Base-by-base conservation (phyloP, 1,140 invertebrate species). In the Polypedilum vanderplanki region DNA sequence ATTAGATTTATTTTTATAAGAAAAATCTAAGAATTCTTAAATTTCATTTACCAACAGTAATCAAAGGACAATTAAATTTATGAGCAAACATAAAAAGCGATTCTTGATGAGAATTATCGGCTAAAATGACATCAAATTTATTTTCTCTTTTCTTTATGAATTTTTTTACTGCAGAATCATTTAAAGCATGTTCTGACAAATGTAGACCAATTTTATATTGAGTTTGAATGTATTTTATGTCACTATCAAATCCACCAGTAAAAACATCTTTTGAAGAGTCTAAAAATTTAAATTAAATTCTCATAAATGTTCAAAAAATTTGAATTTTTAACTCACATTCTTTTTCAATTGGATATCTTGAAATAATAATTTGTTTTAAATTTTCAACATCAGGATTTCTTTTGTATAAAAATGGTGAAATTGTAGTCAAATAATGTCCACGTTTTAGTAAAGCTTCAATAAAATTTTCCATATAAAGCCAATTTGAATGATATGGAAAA, bases 371-470 rank as follows among this genome's bases (percentile, higher is more conserved):
- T 77, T 87, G 82, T 10, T 83, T 85, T 57, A 86, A 85, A 77
- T 85, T 87, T 20, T 18, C 65, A 70, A 18, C 18, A 0, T 82
- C 83, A 12, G 12, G 9, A 12, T 57, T n/a, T 4, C 12, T 57
- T 67, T 85, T 79, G 0, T 79, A 79, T 76, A 80, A 83, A 76
- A 83, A 80, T 33, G 84, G 83, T n/a, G 85, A 87, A 2, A 89
- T 84, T 0, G 87, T 82, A 7, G 87, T 89, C 3, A 89, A 84
- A 76, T 88, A 83, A 77, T 90, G 88, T 1, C 88, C 88, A 73
- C 85, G 83, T 0, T 79, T 75, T 0, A 87, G 83, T 40, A 90
- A 78, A 76, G 86, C 86, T 18, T 84, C 80, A 18, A 85, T 84
- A 67, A 88, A 85, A 20, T 85, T 83, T 74, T 83, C 83, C 74